A percentile compares a stretch with the other conserved stretches of the same genome.
These are phyloP conservation scores for Phoeniculus purpureus DNA, from an alignment of 2,797 vertebrate genomes.

Conservation along the genomic window DNA sequence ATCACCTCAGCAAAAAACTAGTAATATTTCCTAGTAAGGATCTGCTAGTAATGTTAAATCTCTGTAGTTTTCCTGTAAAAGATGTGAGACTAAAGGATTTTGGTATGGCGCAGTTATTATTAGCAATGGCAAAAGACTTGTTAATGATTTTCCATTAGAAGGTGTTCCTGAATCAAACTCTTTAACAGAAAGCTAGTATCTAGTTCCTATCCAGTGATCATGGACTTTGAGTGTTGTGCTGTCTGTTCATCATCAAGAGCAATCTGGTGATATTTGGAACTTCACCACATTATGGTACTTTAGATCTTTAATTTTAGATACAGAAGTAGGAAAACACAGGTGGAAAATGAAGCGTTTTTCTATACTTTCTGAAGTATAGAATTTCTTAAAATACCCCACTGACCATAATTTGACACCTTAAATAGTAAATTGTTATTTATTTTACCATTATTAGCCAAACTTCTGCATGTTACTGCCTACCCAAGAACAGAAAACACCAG, in stretches of 20 bases:
- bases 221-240: not conserved
- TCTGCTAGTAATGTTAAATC: constrained; percentile 40
- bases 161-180: not conserved
- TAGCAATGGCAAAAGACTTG: not conserved
- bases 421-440: not conserved
- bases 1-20: constrained; percentile 48
- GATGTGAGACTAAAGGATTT: constrained; percentile 14
- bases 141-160: not conserved
- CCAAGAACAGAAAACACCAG: not conserved
- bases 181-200: not conserved
- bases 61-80: constrained; percentile 12
- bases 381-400: not conserved
- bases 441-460: not conserved
- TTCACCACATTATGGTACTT: not conserved
- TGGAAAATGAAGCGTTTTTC: not conserved
- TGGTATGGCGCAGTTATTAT: not conserved
- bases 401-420: not conserved
- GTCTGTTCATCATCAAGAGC: not conserved
- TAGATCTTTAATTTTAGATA: not conserved
- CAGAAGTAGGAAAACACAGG: not conserved
- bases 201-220: not conserved
- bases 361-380: not conserved
- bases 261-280: not conserved
- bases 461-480: not conserved
- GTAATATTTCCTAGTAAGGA: constrained; percentile 26